phyloP scores from a whole-genome alignment of 2,797 vertebrate genomes.

The Aphelocoma californica region DNA sequence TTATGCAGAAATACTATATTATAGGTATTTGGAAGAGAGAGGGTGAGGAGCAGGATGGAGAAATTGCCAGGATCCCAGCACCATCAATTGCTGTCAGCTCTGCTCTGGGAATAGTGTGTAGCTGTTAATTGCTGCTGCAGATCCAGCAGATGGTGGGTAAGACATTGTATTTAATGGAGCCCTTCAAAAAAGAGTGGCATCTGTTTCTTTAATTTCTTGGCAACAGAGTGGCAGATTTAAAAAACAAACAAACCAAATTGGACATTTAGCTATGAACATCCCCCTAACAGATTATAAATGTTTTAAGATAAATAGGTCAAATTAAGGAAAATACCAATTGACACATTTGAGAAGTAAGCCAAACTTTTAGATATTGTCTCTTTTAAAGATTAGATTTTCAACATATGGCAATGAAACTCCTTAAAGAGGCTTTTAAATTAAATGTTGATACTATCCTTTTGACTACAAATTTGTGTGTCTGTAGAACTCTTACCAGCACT shows the following conservation, averaged over 20 bases:
- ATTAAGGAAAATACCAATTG: slow-evolving; percentile 50
- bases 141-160: slow-evolving; percentile 74
- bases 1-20: neutral
- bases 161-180: slow-evolving; percentile 63
- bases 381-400: slow-evolving; percentile 14
- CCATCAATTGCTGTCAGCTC: slow-evolving; percentile 50
- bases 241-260: slow-evolving; percentile 64
- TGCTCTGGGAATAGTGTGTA: slow-evolving; percentile 65
- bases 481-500: neutral
- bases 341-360: slow-evolving; percentile 7
- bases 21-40: neutral
- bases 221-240: slow-evolving; percentile 52
- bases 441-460: neutral
- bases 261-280: slow-evolving; percentile 50
- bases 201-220: slow-evolving; percentile 78
- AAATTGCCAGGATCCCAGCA: neutral
- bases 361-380: neutral
- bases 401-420: neutral
- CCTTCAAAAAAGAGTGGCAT: slow-evolving; percentile 69
- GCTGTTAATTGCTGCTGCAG: slow-evolving; percentile 76
- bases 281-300: slow-evolving; percentile 17
- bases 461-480: neutral
- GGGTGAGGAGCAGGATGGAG: neutral
- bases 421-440: neutral
- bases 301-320: slow-evolving; percentile 67